Percentiles rank a stretch among this genome's conserved stretches.
Conservation (phyloP, 2,113 vertebrate species). For the Brachypodius melanocephalos region DNA sequence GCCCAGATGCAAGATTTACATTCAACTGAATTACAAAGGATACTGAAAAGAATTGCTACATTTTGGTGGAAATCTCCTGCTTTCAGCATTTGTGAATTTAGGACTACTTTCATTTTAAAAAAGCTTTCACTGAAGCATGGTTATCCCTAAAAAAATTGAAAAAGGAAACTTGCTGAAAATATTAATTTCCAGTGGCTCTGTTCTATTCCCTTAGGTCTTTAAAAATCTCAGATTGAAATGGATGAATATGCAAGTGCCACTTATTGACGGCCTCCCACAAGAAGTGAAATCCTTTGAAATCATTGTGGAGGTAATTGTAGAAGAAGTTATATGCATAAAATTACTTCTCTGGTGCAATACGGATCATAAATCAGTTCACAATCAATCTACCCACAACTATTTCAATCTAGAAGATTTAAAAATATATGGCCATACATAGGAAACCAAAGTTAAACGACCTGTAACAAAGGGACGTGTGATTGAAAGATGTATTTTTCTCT, state of each 20-base stretch:
- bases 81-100: constrained; percentile 36
- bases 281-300: constrained; percentile 71
- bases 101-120: constrained; percentile 15
- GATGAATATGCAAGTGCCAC: constrained; percentile 75
- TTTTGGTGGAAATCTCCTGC: constrained; percentile 32
- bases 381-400: constrained; percentile 80
- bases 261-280: constrained; percentile 70
- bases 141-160: not conserved
- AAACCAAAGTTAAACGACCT: not conserved
- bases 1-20: constrained; percentile 26
- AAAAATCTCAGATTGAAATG: constrained; percentile 75
- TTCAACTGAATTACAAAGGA: constrained; percentile 28
- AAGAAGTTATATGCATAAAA: constrained; percentile 96
- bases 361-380: constrained; percentile 90
- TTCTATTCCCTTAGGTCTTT: constrained; percentile 70
- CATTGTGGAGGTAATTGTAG: constrained; percentile 83
- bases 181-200: constrained; percentile 71
- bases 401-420: constrained; percentile 69
- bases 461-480: not conserved
- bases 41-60: constrained; percentile 5
- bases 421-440: not conserved
- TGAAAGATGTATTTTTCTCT: not conserved
- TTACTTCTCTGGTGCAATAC: constrained; percentile 87
- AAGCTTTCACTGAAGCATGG: not conserved
- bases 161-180: constrained; percentile 51